Percentiles rank a stretch among this genome's conserved stretches.
Conservation (phyloP, 2,113 vertebrate species). For the Ciconia stormi region DNA sequence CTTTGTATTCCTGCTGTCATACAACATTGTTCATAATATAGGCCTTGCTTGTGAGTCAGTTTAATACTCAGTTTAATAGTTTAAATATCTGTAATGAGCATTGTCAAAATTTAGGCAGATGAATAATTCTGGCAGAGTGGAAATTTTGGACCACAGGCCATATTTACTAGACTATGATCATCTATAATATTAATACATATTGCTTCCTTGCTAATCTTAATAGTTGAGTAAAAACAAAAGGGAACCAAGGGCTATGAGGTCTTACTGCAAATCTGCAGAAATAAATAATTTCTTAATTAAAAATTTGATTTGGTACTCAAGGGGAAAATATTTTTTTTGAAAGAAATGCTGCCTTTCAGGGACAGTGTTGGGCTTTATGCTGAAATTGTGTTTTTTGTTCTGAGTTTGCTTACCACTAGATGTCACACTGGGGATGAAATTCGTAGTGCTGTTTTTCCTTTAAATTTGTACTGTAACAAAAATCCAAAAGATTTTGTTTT, state of each 20-base stretch:
- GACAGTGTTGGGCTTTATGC: not conserved
- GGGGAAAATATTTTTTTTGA: not conserved
- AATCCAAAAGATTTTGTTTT: not conserved
- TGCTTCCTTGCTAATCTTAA: not conserved
- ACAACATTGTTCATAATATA: accelerated
- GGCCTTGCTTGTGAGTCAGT: not conserved
- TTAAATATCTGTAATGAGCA: not conserved
- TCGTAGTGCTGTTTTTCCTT: not conserved
- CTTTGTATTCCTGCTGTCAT: not conserved
- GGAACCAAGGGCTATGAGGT: not conserved
- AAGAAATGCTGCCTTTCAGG: not conserved
- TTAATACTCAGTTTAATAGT: not conserved
- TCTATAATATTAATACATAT: not conserved
- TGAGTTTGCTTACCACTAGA: conserved; percentile 44
- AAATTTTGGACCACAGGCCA: not conserved
- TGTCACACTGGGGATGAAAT: conserved; percentile 5
- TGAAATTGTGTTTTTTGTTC: not conserved
- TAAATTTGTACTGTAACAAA: not conserved
- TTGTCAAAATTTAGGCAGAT: not conserved
- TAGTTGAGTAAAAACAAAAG: not conserved
- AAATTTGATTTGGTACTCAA: not conserved
- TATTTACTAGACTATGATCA: not conserved
- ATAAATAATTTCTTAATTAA: not conserved
- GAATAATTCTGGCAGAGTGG: not conserved
- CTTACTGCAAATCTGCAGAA: not conserved